Evolutionary conservation across 2,113 vertebrate genomes (phyloP).

Genomic region (Vicugna pacos): DNA sequence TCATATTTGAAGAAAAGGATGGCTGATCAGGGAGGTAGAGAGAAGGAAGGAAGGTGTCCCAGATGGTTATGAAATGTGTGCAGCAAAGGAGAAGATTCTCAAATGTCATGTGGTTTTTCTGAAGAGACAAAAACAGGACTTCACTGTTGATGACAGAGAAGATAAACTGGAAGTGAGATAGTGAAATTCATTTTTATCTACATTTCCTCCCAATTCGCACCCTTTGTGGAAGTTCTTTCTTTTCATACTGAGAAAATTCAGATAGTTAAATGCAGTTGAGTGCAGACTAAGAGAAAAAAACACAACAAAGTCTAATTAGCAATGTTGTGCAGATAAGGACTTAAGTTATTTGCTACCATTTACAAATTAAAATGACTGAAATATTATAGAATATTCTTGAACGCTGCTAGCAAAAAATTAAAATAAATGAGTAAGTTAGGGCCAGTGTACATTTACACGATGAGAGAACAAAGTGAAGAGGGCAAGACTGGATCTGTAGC

Average conservation of each 20-base stretch:
- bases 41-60: slow-evolving; percentile 76
- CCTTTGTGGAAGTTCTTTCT: slow-evolving; percentile 67
- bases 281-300: slow-evolving; percentile 30
- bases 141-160: slow-evolving; percentile 74
- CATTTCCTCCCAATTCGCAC: slow-evolving; percentile 65
- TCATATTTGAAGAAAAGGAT: slow-evolving; percentile 52
- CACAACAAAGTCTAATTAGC: neutral
- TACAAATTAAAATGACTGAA: slow-evolving; percentile 5
- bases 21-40: slow-evolving; percentile 45
- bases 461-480: neutral
- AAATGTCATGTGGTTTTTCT: slow-evolving; percentile 80
- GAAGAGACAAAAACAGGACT: slow-evolving; percentile 77
- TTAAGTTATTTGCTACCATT: slow-evolving; percentile 24
- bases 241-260: slow-evolving; percentile 62
- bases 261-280: slow-evolving; percentile 63
- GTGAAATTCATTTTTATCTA: slow-evolving; percentile 77
- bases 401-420: neutral
- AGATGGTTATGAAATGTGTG: slow-evolving; percentile 75
- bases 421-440: neutral
- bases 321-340: neutral
- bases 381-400: slow-evolving; percentile 21
- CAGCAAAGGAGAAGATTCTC: slow-evolving; percentile 76
- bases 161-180: slow-evolving; percentile 79
- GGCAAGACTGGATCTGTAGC: neutral
- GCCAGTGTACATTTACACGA: neutral